Evolutionary conservation across 2,797 vertebrate species (phyloP).

Genomic region (Catharus ustulatus): DNA sequence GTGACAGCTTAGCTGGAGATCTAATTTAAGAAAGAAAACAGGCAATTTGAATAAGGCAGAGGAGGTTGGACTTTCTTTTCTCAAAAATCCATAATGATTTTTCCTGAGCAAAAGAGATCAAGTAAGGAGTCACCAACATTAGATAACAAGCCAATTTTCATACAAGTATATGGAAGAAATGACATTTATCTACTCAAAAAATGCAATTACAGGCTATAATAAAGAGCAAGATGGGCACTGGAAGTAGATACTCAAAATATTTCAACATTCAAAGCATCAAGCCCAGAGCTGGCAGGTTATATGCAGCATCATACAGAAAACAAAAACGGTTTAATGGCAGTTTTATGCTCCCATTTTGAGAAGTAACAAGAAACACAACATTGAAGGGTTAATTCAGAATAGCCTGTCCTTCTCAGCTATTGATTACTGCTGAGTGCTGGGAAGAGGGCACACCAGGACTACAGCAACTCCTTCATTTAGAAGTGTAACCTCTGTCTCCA

Average conservation of each 20-base stretch:
- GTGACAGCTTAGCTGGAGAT: not conserved
- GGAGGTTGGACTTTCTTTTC: not conserved
- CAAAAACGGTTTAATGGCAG: not conserved
- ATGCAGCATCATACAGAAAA: not conserved
- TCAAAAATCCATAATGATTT: not conserved
- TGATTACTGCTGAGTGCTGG: not conserved
- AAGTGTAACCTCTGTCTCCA: not conserved
- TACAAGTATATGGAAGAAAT: not conserved
- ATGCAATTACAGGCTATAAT: not conserved
- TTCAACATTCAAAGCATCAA: not conserved
- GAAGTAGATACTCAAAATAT: not conserved
- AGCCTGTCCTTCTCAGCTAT: not conserved
- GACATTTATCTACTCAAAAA: not conserved
- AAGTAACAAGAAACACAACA: not conserved
- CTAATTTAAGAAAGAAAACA: slow-evolving; percentile 6
- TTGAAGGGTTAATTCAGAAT: not conserved
- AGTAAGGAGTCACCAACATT: not conserved
- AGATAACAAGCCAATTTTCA: not conserved
- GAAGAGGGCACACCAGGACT: not conserved
- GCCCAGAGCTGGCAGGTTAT: not conserved
- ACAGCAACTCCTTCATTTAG: not conserved
- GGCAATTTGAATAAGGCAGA: not conserved
- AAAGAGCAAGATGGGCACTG: not conserved
- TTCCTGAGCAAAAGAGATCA: not conserved
- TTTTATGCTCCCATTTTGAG: not conserved